These are phyloP conservation scores for zebrafish (Danio rerio) DNA, from an alignment of 2,113 vertebrate species.

Conservation along the genomic window GRCz12tu NC_133180.1:20853501-20854000, in stretches of 20 bases:
- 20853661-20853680: not conserved
- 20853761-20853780: not conserved
- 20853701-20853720: not conserved
- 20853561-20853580: not conserved
- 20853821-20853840: not conserved
- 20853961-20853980: not conserved
- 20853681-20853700: not conserved
- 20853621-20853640: not conserved
- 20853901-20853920: not conserved
- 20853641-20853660: not conserved
- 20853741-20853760: not conserved
- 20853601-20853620: not conserved
- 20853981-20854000: not conserved
- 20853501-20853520: not conserved
- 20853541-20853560: not conserved
- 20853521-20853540: not conserved
- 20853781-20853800: slow-evolving; percentile 17
- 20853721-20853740: not conserved
- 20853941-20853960: not conserved
- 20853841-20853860: not conserved
- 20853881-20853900: not conserved
- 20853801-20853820: not conserved
- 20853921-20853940: not conserved
- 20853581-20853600: not conserved
- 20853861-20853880: not conserved